Percentiles rank a stretch among this genome's conserved stretches.
These are phyloP conservation scores for Fregata magnificens DNA, from an alignment of 2,113 vertebrate species.

Conservation along the genomic window DNA sequence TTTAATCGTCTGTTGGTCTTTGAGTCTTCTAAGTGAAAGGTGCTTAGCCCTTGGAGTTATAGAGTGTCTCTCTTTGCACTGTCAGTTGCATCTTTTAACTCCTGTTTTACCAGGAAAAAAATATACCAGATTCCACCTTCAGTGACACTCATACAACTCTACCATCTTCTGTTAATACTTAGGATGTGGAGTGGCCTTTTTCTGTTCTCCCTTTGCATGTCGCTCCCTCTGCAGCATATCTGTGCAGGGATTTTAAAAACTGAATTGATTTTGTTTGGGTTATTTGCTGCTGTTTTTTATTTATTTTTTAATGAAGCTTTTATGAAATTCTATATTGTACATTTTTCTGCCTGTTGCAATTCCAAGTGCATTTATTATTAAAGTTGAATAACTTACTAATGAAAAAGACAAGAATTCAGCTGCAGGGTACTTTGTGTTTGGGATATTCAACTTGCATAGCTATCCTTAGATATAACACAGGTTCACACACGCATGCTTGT, in stretches of 20 bases:
- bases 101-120: conserved; percentile 11
- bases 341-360: conserved; percentile 39
- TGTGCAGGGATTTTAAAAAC: background rate
- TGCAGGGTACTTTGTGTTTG: background rate
- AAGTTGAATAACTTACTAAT: conserved; percentile 30
- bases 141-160: background rate
- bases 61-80: background rate
- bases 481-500: background rate
- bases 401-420: conserved; percentile 26
- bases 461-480: background rate
- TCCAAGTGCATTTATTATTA: conserved; percentile 46
- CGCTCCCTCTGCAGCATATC: background rate
- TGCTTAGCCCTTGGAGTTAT: background rate
- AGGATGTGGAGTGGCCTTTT: background rate
- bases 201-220: background rate
- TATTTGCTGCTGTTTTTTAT: conserved; percentile 40
- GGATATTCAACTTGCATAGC: background rate
- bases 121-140: background rate
- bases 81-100: background rate
- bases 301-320: conserved; percentile 55
- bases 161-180: background rate
- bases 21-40: background rate
- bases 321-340: background rate
- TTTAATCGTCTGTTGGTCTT: background rate
- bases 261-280: background rate